Percentiles rank a stretch among this genome's conserved stretches.
Evolutionary conservation across 2,113 vertebrate genomes (phyloP).

Genomic region (Camarhynchus parvulus): DNA sequence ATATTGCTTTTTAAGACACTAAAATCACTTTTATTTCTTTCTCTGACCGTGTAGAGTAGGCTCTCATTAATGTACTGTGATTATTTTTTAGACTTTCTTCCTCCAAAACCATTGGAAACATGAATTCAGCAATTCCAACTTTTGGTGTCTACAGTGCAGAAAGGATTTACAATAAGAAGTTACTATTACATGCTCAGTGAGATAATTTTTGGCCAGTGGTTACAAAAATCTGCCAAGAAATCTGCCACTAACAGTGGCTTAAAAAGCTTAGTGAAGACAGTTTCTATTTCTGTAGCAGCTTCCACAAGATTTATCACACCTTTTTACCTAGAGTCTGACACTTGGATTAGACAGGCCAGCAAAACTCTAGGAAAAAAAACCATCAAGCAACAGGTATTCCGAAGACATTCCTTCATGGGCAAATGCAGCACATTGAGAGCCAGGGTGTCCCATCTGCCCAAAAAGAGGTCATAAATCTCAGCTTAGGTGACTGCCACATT

Average conservation of each 20-base stretch:
- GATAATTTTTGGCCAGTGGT: slow-evolving; percentile 18
- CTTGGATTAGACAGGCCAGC: background rate
- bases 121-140: slow-evolving; percentile 62
- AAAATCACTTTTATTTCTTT: slow-evolving; percentile 55
- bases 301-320: background rate
- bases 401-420: slow-evolving; percentile 27
- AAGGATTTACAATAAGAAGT: slow-evolving; percentile 54
- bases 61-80: slow-evolving; percentile 45
- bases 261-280: slow-evolving; percentile 4
- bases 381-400: background rate
- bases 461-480: slow-evolving; percentile 65
- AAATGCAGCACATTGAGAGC: background rate
- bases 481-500: slow-evolving; percentile 74
- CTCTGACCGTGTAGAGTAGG: slow-evolving; percentile 4
- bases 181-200: background rate
- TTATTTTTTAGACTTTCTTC: slow-evolving; percentile 25
- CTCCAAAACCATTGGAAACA: slow-evolving; percentile 18
- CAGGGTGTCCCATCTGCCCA: background rate
- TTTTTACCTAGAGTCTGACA: background rate
- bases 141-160: background rate
- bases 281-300: background rate
- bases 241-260: background rate
- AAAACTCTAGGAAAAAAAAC: background rate
- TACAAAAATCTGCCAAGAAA: slow-evolving; percentile 25
- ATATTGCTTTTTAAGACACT: slow-evolving; percentile 70